Evolutionary conservation across 2,797 vertebrate genomes (phyloP).

Genomic region (Falco cherrug): DNA sequence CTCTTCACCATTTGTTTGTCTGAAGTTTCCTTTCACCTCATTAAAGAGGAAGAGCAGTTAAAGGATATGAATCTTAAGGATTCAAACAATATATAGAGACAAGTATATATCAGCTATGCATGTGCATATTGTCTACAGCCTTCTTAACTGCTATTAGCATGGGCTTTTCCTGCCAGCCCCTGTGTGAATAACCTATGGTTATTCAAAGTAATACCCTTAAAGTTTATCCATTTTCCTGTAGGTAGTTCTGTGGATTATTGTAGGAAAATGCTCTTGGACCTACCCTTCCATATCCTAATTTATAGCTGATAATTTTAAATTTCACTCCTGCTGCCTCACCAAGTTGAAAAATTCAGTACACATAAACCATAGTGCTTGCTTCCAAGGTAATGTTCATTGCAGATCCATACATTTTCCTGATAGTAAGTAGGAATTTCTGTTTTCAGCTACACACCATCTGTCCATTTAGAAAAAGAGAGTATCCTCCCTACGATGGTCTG

Average conservation of each 20-base stretch:
- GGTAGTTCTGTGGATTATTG: not conserved
- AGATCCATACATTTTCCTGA: not conserved
- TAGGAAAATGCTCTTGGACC: not conserved
- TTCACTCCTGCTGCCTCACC: not conserved
- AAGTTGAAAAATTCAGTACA: not conserved
- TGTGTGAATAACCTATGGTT: not conserved
- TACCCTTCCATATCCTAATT: not conserved
- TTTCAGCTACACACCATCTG: not conserved
- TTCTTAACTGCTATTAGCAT: not conserved
- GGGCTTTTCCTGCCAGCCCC: not conserved
- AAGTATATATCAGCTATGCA: not conserved
- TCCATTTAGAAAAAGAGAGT: constrained; percentile 2
- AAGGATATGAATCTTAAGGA: not conserved
- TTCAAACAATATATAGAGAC: not conserved
- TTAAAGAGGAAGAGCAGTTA: not conserved
- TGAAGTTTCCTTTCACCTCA: not conserved
- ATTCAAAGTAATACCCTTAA: not conserved
- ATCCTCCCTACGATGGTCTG: not conserved
- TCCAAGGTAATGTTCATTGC: not conserved
- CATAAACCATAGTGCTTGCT: not conserved
- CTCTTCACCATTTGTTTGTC: not conserved
- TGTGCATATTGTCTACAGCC: not conserved
- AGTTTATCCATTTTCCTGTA: not conserved
- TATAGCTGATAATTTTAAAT: not conserved
- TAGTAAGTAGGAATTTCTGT: not conserved